Evolutionary conservation across 2,888 invertebrate genomes (phyloP).

Genomic region (Volucella inanis): DNA sequence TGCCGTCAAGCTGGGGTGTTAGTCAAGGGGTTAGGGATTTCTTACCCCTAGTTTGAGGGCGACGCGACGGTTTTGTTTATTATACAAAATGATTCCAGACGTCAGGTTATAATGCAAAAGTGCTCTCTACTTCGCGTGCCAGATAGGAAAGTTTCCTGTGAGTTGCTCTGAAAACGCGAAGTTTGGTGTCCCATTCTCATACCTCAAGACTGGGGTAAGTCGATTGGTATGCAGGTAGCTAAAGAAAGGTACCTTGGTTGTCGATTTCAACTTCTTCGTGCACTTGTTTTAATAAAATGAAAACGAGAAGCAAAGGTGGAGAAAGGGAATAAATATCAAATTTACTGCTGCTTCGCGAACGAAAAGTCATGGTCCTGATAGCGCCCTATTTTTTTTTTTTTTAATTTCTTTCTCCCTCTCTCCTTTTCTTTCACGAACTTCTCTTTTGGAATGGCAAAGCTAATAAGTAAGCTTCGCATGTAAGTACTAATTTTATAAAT

Average conservation of each 20-base stretch:
- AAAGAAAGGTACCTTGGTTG: slow-evolving; percentile 10
- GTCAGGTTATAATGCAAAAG: slow-evolving; percentile 56
- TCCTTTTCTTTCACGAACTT: neutral
- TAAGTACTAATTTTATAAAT: slow-evolving; percentile 69
- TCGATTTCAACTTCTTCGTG: slow-evolving; percentile 26
- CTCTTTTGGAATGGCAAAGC: neutral
- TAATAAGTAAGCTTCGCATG: slow-evolving; percentile 62
- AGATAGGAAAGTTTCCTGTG: slow-evolving; percentile 44
- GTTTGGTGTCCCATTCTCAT: neutral
- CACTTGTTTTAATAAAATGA: slow-evolving; percentile 35
- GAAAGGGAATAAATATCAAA: slow-evolving; percentile 39
- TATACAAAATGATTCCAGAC: slow-evolving; percentile 60
- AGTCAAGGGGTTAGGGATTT: neutral
- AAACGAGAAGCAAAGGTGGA: slow-evolving; percentile 6
- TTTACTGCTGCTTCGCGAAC: slow-evolving; percentile 34
- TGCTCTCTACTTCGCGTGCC: slow-evolving; percentile 60
- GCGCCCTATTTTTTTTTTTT: slow-evolving; percentile 9
- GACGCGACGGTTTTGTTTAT: slow-evolving; percentile 67
- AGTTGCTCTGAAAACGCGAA: slow-evolving; percentile 54
- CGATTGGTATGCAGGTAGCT: neutral
- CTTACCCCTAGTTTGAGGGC: slow-evolving; percentile 12
- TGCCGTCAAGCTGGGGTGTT: slow-evolving; percentile 34
- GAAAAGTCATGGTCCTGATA: slow-evolving; percentile 58
- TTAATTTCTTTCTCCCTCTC: slow-evolving; percentile 10
- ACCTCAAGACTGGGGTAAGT: neutral